Conservation (phyloP, 2,888 invertebrate species). For the Glaucopsyche alexis region DNA sequence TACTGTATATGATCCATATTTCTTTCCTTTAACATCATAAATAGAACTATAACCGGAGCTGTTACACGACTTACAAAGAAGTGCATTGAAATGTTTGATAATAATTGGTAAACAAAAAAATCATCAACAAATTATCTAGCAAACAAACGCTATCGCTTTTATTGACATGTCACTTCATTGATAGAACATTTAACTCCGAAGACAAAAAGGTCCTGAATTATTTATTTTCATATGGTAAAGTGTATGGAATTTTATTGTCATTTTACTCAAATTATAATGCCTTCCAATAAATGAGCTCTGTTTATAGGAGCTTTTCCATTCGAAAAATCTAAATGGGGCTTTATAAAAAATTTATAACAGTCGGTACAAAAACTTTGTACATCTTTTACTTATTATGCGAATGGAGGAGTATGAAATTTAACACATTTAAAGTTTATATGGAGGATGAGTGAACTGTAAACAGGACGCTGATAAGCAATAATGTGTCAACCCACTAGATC, state of each 20-base stretch:
- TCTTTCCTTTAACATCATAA: background rate
- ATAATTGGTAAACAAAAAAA: background rate
- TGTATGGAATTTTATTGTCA: background rate
- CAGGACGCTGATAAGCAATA: no score
- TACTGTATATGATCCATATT: background rate
- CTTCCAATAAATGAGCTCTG: background rate
- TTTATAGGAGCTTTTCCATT: background rate
- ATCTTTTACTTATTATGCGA: no score
- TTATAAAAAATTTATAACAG: no score
- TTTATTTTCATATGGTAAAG: slow-evolving; percentile 3
- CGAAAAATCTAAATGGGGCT: no score
- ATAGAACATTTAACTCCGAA: background rate
- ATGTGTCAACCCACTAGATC: no score
- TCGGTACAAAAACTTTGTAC: no score
- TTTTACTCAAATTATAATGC: background rate
- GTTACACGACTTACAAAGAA: background rate
- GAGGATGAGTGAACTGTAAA: no score
- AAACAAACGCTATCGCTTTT: background rate
- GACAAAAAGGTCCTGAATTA: background rate
- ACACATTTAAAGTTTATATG: no score
- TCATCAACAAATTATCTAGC: background rate
- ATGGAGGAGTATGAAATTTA: no score
- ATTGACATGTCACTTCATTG: background rate
- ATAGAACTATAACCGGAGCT: background rate
- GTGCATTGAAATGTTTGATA: background rate